Percentiles rank a stretch among this genome's conserved stretches.
These are phyloP conservation scores for Notamacropus eugenii DNA, from an alignment of 2,797 vertebrate species.

Conservation along the genomic window DNA sequence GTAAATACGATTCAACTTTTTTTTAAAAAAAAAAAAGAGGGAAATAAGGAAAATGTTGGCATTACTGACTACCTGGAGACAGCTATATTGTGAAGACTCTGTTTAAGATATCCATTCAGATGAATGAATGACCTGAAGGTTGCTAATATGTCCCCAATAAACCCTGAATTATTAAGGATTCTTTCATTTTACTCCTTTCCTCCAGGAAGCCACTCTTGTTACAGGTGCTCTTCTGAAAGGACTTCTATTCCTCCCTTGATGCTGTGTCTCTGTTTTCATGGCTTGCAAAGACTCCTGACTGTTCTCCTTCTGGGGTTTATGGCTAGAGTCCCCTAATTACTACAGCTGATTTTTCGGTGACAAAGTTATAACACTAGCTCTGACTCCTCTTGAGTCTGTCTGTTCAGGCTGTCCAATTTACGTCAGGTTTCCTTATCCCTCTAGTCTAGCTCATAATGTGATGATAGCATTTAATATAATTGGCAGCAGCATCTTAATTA, in stretches of 20 bases:
- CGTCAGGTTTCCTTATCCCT: background rate
- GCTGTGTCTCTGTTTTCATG: constrained; percentile 25
- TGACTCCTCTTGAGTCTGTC: background rate
- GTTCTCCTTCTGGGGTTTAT: background rate
- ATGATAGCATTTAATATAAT: constrained; percentile 5
- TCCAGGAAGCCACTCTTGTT: background rate
- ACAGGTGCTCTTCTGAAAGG: background rate
- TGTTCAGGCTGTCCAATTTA: background rate
- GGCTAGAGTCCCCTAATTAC: background rate
- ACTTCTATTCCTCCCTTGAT: background rate
- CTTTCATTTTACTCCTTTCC: background rate
- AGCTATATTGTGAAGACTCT: background rate
- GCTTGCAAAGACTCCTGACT: background rate
- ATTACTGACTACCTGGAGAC: background rate
- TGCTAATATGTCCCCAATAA: background rate
- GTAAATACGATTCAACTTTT: background rate
- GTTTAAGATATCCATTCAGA: background rate
- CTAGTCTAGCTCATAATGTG: constrained; percentile 23
- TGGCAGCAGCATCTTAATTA: constrained; percentile 24
- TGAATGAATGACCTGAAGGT: background rate
- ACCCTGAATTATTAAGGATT: background rate
- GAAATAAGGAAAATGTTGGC: background rate
- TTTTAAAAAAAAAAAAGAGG: constrained; percentile 20
- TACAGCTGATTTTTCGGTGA: constrained; percentile 7
- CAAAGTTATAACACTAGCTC: constrained; percentile 11